Evolutionary conservation across 2,797 vertebrate genomes (phyloP), one percentile per base, ranked within the genome.

Genomic region (Enteromius afrohamiltoni): DNA sequence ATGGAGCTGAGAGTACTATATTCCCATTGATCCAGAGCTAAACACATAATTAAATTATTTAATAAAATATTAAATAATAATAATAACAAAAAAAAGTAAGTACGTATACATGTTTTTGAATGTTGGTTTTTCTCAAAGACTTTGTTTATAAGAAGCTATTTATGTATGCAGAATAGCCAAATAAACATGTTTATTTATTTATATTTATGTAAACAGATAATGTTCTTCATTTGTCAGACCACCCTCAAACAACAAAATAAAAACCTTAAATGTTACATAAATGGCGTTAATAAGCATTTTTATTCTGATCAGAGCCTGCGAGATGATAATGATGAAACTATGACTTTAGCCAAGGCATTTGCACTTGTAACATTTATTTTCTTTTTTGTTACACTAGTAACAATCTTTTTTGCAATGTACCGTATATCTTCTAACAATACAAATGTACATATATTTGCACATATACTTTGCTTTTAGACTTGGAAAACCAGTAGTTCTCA

Each of bases 251-350:
- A 45, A 45, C 68, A 47, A 45, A 80, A 60, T 53, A 80, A 71
- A 80, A 80, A 47, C 2, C 0, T 71, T 47, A 16, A 71, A 80
- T 71, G 67, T 80, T 80, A 80, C 53, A 79, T 53, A 80, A 80
- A 68, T 80, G 68, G 53, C 40, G 62, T 80, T 19, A 49, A 87
- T 19, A 75, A 82, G 79, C 23, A n/a, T 87, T 88, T 83, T 77
- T 83, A 73, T 85, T 87, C 76, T 55, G 60, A 69, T 62, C 42
- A 40, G 83, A 85, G 83, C 69, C 67, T 80, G 51, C 82, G 67
- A 55, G 37, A 58, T 49, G 79, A 40, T 82, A 60, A 60, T 14
- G 23, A 26, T 26, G 23, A 60, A 60, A 11, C 13, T 13, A 29
- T 62, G 13, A 29, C 58, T 62, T 16, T 62, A 62, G 23, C 23